Evolutionary conservation across 2,113 vertebrate genomes (phyloP).

Genomic region (Cygnus buccinator): DNA sequence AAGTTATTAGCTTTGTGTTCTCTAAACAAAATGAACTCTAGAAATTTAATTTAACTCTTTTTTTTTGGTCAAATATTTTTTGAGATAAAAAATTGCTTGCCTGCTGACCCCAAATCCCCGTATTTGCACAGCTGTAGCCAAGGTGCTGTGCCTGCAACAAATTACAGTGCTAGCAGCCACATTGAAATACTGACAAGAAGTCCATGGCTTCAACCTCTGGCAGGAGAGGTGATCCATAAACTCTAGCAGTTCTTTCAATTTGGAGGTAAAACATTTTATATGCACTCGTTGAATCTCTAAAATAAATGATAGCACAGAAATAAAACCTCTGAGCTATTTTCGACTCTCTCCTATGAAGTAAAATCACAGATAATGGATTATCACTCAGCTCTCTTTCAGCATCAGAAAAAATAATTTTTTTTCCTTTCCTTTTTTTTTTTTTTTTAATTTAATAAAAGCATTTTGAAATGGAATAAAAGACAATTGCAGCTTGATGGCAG

Average conservation of each 20-base stretch:
- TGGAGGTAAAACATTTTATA: conserved; percentile 33
- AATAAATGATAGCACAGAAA: conserved; percentile 28
- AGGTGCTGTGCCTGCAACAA: neutral
- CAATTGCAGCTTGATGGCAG: neutral
- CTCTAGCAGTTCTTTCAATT: neutral
- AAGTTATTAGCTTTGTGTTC: neutral
- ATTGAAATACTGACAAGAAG: neutral
- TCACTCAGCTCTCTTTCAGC: neutral
- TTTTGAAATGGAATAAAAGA: conserved; percentile 25
- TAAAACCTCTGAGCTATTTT: conserved; percentile 17
- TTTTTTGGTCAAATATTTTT: neutral
- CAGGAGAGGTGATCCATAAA: conserved; percentile 27
- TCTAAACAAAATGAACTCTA: neutral
- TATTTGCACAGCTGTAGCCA: neutral
- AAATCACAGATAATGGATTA: conserved; percentile 17
- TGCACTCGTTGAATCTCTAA: neutral
- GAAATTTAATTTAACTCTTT: neutral
- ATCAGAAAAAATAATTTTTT: neutral
- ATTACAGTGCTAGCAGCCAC: neutral
- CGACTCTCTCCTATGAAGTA: neutral
- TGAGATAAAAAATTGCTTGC: neutral
- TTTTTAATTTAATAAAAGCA: neutral
- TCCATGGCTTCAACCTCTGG: neutral
- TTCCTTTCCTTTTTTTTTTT: neutral
- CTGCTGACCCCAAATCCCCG: neutral